These are phyloP conservation scores for Encarsia formosa DNA, from an alignment of 2,888 invertebrate species.

Conservation along the genomic window DNA sequence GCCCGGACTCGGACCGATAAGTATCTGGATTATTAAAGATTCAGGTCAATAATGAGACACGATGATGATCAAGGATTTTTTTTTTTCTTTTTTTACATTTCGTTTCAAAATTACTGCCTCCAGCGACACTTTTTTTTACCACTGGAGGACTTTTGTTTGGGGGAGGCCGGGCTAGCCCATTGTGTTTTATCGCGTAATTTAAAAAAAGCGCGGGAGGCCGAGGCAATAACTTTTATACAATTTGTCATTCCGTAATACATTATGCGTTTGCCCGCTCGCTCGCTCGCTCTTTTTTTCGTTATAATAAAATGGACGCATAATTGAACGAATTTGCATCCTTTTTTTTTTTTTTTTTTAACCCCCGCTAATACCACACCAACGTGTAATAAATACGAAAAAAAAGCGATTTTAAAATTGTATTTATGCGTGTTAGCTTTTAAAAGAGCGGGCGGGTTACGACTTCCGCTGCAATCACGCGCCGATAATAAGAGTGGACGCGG, in stretches of 20 bases:
- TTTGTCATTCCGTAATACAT: conserved; percentile 28
- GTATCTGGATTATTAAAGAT: conserved; percentile 48
- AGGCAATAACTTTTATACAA: conserved; percentile 27
- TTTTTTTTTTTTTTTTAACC: too few relatives aligned
- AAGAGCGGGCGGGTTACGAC: neutral
- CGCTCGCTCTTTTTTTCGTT: conserved; percentile 5
- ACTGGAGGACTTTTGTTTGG: conserved; percentile 23
- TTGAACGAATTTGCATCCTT: conserved; percentile 26
- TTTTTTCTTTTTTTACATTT: conserved; percentile 22
- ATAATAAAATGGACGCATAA: conserved; percentile 24
- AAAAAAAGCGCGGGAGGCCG: conserved; percentile 18
- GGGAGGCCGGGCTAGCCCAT: too few relatives aligned
- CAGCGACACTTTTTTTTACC: conserved; percentile 18
- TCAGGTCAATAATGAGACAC: conserved; percentile 38
- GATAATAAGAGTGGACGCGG: conserved; percentile 15
- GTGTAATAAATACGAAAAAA: conserved; percentile 20
- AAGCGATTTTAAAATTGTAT: conserved; percentile 20
- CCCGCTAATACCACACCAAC: conserved; percentile 3
- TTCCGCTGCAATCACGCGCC: conserved; percentile 29
- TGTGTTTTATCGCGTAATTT: conserved; percentile 29
- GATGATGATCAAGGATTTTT: conserved; percentile 24
- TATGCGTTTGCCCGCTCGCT: conserved; percentile 8
- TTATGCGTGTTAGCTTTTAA: conserved; percentile 15
- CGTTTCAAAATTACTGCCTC: conserved; percentile 7
- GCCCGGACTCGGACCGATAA: too few relatives aligned